Base-by-base conservation (phyloP, 2,888 invertebrate genomes). In the Tridacna gigas region DNA sequence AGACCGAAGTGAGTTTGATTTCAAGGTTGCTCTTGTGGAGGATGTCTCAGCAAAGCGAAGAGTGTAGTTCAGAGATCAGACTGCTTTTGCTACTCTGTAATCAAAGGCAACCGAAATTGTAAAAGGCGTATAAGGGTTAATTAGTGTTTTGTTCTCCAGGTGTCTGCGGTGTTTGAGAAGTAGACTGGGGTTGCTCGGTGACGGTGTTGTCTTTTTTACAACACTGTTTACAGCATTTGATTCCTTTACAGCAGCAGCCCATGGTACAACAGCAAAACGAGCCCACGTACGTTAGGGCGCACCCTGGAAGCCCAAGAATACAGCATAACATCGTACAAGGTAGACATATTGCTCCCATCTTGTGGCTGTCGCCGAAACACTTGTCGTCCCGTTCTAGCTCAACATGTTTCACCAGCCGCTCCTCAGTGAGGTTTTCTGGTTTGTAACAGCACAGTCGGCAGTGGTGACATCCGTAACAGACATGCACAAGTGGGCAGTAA, bases 151-250 rank as follows among this genome's bases (percentile, higher is more conserved):
- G 37, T 37, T 37, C 37, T 7, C 37, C 37, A 37, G 37, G 37
- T 37, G 37, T 37, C 37, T 37, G 37, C 37, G 37, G 37, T 37
- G 37, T 4, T 37, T 37, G 37, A 37, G 37, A 63, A 22, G 25
- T 63, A 18, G 71, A 51, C 18, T 48, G 71, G 13, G 71, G 71
- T 26, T 71, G 71, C 18, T 71, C 71, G 25, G 71, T 71, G 20
- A 71, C 51, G 51, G 71, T n/a, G n/a, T 67, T 71, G 25, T 71
- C 51, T 51, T 71, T 71, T 26, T 71, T 71, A 71, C 71, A 71
- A 25, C 71, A 71, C 22, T 22, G 20, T 47, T 71, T 71, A 51
- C 71, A 71, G 7, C 71, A 48, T 26, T 25, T n/a, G 20, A 71
- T 51, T 51, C 71, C 45, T 25, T 71, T 51, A 51, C 71, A 71